Evolutionary conservation across 37 sponge, comb jelly and placozoan genomes (phyloP).

Genomic region (Lycopodina hypogea): DNA sequence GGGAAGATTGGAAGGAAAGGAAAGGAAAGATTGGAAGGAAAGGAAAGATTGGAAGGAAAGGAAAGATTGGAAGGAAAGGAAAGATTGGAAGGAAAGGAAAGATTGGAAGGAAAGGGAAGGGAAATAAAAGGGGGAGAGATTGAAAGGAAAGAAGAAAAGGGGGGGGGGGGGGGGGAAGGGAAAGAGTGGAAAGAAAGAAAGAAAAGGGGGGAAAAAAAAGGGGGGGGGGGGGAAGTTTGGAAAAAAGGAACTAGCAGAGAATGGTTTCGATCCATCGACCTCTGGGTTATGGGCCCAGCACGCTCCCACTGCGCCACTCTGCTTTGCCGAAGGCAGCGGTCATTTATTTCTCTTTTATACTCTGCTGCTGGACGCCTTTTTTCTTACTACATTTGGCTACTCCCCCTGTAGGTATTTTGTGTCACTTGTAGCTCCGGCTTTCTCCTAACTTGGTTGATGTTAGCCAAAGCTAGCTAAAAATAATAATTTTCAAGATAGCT

Average conservation of each 20-base stretch:
- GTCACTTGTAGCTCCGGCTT: no score
- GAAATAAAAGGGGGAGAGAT: neutral
- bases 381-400: no score
- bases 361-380: no score
- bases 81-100: neutral
- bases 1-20: neutral
- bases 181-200: constrained; percentile 21
- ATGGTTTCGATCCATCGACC: constrained; percentile 96
- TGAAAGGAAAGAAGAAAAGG: neutral
- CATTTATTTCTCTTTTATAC: neutral
- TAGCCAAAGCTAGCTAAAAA: no score
- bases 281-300: constrained; percentile 97
- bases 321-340: constrained; percentile 19
- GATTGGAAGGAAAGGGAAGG: neutral
- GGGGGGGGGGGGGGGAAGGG: neutral
- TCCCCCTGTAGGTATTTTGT: no score
- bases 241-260: constrained; percentile 65
- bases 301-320: constrained; percentile 96
- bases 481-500: no score
- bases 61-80: no score
- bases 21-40: neutral
- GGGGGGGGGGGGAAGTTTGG: neutral
- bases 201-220: constrained; percentile 3
- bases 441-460: no score
- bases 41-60: no score